phyloP scores from a whole-genome alignment of 2,113 vertebrate species.

The Cyanoramphus novaezelandiae region DNA sequence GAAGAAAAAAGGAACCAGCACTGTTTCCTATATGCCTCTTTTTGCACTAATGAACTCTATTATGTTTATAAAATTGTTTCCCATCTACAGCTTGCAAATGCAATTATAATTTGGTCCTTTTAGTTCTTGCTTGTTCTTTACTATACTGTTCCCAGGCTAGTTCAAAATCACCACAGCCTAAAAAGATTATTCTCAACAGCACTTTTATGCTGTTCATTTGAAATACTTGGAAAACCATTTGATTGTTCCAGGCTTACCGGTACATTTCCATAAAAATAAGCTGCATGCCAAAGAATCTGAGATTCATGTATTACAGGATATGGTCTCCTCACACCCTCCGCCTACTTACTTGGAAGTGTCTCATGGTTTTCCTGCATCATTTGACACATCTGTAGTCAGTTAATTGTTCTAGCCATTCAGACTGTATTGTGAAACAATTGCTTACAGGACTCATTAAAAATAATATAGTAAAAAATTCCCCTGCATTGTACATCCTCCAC shows the following conservation, averaged over 20 bases:
- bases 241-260: conserved; percentile 49
- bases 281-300: conserved; percentile 57
- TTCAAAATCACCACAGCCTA: not conserved
- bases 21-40: not conserved
- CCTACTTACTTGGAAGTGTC: conserved; percentile 67
- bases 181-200: not conserved
- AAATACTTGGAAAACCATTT: conserved; percentile 40
- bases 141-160: not conserved
- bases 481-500: conserved; percentile 2
- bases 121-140: not conserved
- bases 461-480: conserved; percentile 53
- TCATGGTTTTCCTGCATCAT: conserved; percentile 67
- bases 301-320: conserved; percentile 66
- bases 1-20: conserved; percentile 18
- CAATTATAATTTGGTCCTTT: not conserved
- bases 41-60: not conserved
- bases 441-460: conserved; percentile 58
- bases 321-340: conserved; percentile 63
- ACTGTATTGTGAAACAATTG: conserved; percentile 61
- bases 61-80: conserved; percentile 24
- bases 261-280: conserved; percentile 61
- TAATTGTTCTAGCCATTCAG: conserved; percentile 68
- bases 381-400: conserved; percentile 69
- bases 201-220: conserved; percentile 27
- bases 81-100: not conserved